Evolutionary conservation across 2,113 vertebrate genomes (phyloP), one percentile per base, ranked within the genome.

Genomic region (Pycnonotus jocosus): DNA sequence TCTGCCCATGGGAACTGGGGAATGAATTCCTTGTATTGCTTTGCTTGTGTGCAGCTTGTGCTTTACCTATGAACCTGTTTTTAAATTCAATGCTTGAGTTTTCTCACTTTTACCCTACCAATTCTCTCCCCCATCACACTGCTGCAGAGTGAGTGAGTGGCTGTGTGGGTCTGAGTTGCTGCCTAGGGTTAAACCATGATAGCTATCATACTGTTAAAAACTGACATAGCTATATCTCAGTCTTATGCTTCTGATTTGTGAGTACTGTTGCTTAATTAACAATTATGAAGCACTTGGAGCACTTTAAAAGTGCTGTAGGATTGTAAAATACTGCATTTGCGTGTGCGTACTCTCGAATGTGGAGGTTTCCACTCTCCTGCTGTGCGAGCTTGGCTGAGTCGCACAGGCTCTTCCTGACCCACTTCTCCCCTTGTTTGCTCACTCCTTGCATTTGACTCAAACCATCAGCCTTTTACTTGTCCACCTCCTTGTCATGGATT

Each of bases 111-210:
- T 38, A 1, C 23, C 28, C 7, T 62, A 62, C 33, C 23, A 38
- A 0, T 64, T 56, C 56, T 76, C 17, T 69, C 14, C 14, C 7
- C 23, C 9, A 9, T 70, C 0, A 0, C 42, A 5, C 10, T 70
- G 56, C 2, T 15, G 11, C 6, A 16, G 33, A 30, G 17, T 19
- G 28, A 44, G 14, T 0, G 3, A 61, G 22, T 12, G 35, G 11
- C 23, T 56, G 7, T 69, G 19, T 44, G 54, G 15, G 23, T 31
- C 40, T 62, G 30, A 56, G 48, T n/a, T 74, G 27, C 27, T 37
- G 31, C 27, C 37, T 56, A 48, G 77, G 16, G 33, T 81, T 81
- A 69, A 76, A 70, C 61, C 16, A 3, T 11, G 24, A 44, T 17
- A 62, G 17, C 38, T 79, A 3, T 60, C 37, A 12, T 53, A 12